phyloP scores from a whole-genome alignment of 1,140 invertebrate species.

The Chlorops oryzae region DNA sequence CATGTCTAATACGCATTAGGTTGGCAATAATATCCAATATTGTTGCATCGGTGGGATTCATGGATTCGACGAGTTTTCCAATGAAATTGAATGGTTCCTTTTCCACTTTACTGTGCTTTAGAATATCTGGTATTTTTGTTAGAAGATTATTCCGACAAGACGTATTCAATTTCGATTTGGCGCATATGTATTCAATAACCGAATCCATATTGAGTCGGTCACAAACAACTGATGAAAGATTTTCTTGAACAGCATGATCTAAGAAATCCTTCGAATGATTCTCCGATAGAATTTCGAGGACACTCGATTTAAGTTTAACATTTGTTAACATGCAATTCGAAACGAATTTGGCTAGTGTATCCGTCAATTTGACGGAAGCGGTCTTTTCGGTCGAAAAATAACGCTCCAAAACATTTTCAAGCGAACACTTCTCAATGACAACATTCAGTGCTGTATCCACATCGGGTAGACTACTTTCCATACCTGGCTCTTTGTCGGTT shows the following conservation, averaged over 20 bases:
- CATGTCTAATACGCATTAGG: conserved; percentile 26
- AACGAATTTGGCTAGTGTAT: conserved; percentile 30
- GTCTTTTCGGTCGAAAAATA: conserved; percentile 23
- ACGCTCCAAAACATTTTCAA: conserved; percentile 34
- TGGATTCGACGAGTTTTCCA: conserved; percentile 25
- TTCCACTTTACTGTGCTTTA: conserved; percentile 28
- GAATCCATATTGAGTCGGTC: conserved; percentile 42
- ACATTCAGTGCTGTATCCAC: conserved; percentile 23
- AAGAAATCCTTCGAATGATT: conserved; percentile 45
- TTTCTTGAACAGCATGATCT: conserved; percentile 44
- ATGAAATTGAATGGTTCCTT: conserved; percentile 28
- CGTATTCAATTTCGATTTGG: conserved; percentile 42
- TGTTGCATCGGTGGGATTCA: conserved; percentile 25
- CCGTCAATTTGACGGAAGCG: conserved; percentile 21
- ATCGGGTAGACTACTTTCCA: too few species aligned
- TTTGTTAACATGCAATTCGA: conserved; percentile 35
- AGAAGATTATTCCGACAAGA: conserved; percentile 31
- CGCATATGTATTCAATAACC: conserved; percentile 43
- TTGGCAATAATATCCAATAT: conserved; percentile 35
- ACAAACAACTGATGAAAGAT: conserved; percentile 42
- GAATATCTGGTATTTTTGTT: conserved; percentile 29
- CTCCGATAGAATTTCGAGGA: conserved; percentile 44
- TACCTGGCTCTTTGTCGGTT: neutral
- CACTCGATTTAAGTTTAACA: conserved; percentile 32
- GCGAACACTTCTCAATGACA: conserved; percentile 23